Percentiles rank a stretch among this genome's conserved stretches.
Evolutionary conservation across 2,888 invertebrate genomes (phyloP).

Genomic region (Athetis lepigone): DNA sequence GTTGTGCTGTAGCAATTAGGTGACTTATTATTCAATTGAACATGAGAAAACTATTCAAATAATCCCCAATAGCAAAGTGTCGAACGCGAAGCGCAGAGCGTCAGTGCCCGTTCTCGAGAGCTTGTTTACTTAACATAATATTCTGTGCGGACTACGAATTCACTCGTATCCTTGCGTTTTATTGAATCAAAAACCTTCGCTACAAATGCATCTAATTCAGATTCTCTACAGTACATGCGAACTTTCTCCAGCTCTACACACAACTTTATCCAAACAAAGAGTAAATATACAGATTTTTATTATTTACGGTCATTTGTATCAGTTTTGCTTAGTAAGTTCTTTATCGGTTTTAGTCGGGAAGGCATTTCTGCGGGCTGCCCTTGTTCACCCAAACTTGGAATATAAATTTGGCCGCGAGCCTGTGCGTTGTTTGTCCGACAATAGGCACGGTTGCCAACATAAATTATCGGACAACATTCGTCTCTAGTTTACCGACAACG

Average conservation of each 20-base stretch:
- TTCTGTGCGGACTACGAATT: constrained; percentile 71
- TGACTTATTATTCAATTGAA: not conserved
- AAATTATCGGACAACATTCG: constrained; percentile 84
- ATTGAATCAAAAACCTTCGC: constrained; percentile 76
- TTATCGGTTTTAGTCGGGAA: constrained; percentile 72
- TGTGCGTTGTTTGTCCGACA: constrained; percentile 81
- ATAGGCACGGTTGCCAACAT: constrained; percentile 82
- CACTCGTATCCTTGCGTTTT: constrained; percentile 72
- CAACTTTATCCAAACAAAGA: constrained; percentile 67
- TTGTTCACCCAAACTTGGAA: constrained; percentile 80
- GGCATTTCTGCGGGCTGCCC: constrained; percentile 73
- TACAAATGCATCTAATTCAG: constrained; percentile 70
- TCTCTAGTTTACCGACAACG: constrained; percentile 77
- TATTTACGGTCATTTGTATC: constrained; percentile 77
- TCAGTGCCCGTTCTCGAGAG: constrained; percentile 65
- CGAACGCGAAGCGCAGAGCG: constrained; percentile 45
- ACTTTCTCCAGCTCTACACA: constrained; percentile 45
- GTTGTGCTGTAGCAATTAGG: not conserved
- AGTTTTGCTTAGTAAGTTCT: constrained; percentile 77
- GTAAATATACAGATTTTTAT: constrained; percentile 66
- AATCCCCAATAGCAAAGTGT: constrained; percentile 39
- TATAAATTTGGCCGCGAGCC: constrained; percentile 82
- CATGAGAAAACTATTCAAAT: not conserved
- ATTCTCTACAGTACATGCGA: constrained; percentile 47
- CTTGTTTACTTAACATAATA: constrained; percentile 81